Percentiles rank a stretch among this genome's conserved stretches.
phyloP scores from a whole-genome alignment of 2,888 invertebrate species.

The Lasius platythorax region DNA sequence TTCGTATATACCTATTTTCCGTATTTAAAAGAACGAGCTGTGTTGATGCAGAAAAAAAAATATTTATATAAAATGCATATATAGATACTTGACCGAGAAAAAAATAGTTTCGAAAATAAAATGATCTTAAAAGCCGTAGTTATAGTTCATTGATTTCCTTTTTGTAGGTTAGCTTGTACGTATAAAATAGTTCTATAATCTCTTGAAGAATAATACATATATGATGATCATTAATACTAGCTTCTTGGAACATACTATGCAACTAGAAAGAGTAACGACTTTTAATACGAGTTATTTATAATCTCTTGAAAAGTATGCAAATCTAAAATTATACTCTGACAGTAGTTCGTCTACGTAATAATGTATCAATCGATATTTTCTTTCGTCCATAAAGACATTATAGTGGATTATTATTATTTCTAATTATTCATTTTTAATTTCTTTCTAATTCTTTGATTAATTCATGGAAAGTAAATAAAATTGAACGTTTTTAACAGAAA shows the following conservation, averaged over 20 bases:
- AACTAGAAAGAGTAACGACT: not conserved
- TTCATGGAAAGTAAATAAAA: not conserved
- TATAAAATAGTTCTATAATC: constrained; percentile 2
- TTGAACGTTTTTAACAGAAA: not conserved
- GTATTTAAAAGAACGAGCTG: not conserved
- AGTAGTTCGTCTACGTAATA: not conserved
- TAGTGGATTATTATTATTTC: not conserved
- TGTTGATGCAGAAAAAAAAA: not conserved
- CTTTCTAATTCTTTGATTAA: not conserved
- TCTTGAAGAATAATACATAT: not conserved
- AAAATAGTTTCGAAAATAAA: constrained; percentile 4
- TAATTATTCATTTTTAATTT: not conserved
- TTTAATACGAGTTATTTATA: not conserved
- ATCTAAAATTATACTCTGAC: not conserved
- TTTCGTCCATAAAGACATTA: no score
- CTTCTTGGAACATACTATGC: not conserved
- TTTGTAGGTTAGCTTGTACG: constrained; percentile 13
- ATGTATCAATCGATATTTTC: not conserved
- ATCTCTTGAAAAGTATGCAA: not conserved
- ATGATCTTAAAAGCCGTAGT: not conserved
- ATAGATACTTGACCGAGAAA: not conserved
- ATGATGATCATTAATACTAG: not conserved
- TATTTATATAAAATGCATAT: not conserved
- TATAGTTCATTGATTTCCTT: constrained; percentile 4
- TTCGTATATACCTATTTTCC: not conserved